These are phyloP conservation scores for Ficedula albicollis DNA, from an alignment of 2,797 vertebrate species.

Conservation along the genomic window DNA sequence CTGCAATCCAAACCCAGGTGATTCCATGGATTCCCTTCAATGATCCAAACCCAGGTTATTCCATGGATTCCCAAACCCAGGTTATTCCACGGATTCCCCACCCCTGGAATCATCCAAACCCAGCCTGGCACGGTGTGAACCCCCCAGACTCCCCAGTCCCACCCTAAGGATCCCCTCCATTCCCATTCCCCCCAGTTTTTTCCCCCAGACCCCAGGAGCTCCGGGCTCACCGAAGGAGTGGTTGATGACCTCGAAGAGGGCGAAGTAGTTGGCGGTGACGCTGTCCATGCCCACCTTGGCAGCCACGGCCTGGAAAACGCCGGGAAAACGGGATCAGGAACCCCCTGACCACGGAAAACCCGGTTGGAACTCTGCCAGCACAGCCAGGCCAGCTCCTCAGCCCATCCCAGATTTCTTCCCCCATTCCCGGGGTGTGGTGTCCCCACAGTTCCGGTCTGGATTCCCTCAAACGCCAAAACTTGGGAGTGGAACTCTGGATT, in stretches of 20 bases:
- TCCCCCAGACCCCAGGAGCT: accelerated
- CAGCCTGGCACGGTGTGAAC: too few relatives aligned
- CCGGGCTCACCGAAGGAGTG: constrained; percentile 91
- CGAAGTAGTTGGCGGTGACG: constrained; percentile 95
- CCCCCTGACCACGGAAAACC: background rate
- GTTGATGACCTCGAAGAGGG: constrained; percentile 97
- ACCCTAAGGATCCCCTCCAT: too few relatives aligned
- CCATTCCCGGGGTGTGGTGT: background rate
- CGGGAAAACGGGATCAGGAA: background rate
- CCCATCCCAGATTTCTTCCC: too few relatives aligned
- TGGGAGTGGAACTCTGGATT: accelerated
- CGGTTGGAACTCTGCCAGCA: too few relatives aligned
- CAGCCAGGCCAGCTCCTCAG: background rate
- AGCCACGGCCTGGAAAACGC: constrained; percentile 85
- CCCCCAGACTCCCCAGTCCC: background rate
- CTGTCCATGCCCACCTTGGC: constrained; percentile 93
- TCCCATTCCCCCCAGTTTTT: accelerated
- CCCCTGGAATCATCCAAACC: too few relatives aligned
- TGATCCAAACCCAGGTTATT: too few relatives aligned
- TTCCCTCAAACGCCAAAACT: accelerated
- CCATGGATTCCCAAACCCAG: too few relatives aligned
- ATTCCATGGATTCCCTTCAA: too few relatives aligned
- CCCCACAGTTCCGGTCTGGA: background rate
- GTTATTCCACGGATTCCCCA: too few relatives aligned
- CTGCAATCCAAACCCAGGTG: too few relatives aligned